phyloP scores from a whole-genome alignment of 2,113 vertebrate genomes.

The Charina bottae region DNA sequence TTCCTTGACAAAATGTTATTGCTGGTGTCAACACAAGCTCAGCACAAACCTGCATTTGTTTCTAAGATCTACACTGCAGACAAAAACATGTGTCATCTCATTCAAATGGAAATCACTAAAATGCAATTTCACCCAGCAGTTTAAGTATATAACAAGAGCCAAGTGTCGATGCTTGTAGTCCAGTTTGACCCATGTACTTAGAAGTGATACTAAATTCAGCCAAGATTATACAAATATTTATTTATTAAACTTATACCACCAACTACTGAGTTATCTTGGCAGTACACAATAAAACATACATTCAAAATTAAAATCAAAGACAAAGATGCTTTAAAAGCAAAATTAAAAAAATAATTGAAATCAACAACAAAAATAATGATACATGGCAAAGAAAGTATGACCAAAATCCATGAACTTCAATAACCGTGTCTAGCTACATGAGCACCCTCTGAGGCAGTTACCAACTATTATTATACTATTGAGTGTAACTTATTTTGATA shows the following conservation, averaged over 20 bases:
- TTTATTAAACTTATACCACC: not conserved
- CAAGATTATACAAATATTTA: not conserved
- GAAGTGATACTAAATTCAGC: not conserved
- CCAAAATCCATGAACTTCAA: not conserved
- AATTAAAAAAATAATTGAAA: not conserved
- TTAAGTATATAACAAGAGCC: not conserved
- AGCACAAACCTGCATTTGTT: not conserved
- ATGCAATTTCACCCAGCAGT: not conserved
- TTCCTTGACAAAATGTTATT: not conserved
- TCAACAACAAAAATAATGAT: not conserved
- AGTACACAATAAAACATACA: not conserved
- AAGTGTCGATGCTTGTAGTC: not conserved
- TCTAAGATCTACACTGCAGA: not conserved
- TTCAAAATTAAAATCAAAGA: not conserved
- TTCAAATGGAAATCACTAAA: not conserved
- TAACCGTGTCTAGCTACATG: not conserved
- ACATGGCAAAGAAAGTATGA: not conserved
- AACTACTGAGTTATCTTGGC: not conserved
- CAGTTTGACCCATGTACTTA: not conserved
- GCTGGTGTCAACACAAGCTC: not conserved
- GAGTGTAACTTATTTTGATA: not conserved
- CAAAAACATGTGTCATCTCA: not conserved
- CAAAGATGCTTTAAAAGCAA: not conserved
- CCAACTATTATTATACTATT: not conserved
- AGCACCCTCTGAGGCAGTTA: not conserved